These are phyloP conservation scores for Lutjanus argentimaculatus DNA, from an alignment of 2,797 vertebrate genomes.

Conservation along the genomic window DNA sequence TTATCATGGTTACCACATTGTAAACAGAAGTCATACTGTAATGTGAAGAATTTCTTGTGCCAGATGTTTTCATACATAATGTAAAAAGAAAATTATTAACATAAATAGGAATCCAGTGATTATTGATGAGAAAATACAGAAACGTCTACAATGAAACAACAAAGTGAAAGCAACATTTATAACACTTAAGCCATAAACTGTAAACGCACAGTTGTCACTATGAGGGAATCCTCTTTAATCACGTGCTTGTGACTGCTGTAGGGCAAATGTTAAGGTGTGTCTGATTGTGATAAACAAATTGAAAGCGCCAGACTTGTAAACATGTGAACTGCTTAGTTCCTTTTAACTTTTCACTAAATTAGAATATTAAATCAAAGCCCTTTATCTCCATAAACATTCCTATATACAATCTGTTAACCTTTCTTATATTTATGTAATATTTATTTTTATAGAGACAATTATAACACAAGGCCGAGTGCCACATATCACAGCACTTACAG, in stretches of 20 bases:
- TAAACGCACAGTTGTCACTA: neutral
- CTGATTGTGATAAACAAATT: neutral
- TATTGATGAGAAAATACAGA: neutral
- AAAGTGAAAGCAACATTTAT: neutral
- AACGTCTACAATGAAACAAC: neutral
- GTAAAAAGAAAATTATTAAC: neutral
- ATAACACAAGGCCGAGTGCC: neutral
- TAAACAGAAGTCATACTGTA: conserved; percentile 3
- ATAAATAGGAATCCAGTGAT: neutral
- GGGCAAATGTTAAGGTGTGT: conserved; percentile 6
- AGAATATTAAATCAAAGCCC: neutral
- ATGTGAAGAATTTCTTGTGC: neutral
- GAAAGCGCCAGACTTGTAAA: neutral
- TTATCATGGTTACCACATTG: conserved; percentile 56
- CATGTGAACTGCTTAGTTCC: neutral
- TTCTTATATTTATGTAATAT: neutral
- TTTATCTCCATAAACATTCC: too few species aligned
- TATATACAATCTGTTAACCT: neutral
- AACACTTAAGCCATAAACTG: neutral
- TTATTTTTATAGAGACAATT: neutral
- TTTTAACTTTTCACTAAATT: neutral
- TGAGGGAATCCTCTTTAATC: neutral
- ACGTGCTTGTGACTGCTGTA: neutral
- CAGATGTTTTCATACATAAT: neutral
- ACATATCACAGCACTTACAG: neutral